phyloP scores from a whole-genome alignment of 2,797 vertebrate genomes.

The Masticophis lateralis region DNA sequence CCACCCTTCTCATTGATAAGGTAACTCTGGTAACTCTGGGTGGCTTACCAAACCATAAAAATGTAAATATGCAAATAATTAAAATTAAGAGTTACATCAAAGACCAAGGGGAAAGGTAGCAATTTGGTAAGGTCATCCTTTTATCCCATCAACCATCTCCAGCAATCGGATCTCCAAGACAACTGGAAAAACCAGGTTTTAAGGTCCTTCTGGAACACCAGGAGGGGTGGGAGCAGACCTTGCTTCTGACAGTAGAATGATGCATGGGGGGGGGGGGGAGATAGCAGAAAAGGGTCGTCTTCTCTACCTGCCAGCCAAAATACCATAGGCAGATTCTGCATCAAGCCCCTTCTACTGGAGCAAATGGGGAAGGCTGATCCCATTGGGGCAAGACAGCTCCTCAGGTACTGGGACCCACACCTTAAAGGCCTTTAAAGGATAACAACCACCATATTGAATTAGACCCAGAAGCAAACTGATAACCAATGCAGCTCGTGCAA shows the following conservation, averaged over 20 bases:
- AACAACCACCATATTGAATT: background rate
- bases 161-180: background rate
- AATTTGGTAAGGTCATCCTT: background rate
- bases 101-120: background rate
- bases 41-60: background rate
- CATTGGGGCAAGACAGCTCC: background rate
- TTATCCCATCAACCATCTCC: background rate
- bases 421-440: background rate
- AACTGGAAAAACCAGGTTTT: background rate
- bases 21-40: background rate
- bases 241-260: background rate
- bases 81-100: background rate
- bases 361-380: background rate
- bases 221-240: background rate
- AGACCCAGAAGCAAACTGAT: background rate
- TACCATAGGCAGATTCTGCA: background rate
- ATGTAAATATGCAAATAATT: background rate
- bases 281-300: background rate
- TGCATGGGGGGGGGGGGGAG: background rate
- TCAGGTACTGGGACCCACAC: background rate
- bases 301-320: background rate
- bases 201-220: background rate
- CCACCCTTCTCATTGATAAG: background rate
- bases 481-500: background rate
- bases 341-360: background rate